Evolutionary conservation across 2,113 vertebrate species (phyloP).

Genomic region (Trematocara stigmaticum): DNA sequence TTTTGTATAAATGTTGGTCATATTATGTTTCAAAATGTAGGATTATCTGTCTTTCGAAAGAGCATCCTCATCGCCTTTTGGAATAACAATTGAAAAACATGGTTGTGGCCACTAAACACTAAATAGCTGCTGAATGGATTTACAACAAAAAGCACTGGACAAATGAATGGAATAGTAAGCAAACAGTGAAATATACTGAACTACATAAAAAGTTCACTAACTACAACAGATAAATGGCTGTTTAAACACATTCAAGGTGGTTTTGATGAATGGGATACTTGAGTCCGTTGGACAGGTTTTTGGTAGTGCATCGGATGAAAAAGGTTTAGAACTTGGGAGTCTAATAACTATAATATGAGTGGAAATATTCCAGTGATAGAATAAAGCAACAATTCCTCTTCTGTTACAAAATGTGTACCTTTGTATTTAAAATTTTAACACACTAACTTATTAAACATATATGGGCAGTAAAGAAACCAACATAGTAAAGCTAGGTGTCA

Average conservation of each 20-base stretch:
- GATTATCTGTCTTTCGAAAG: neutral
- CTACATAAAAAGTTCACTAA: neutral
- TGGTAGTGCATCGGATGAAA: neutral
- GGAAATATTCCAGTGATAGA: neutral
- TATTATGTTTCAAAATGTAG: neutral
- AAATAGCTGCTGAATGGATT: neutral
- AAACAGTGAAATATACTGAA: neutral
- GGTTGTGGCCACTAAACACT: neutral
- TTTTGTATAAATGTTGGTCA: neutral
- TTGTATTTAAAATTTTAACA: neutral
- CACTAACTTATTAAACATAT: neutral
- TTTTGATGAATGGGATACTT: neutral
- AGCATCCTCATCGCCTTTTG: neutral
- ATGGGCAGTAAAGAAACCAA: neutral
- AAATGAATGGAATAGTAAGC: neutral
- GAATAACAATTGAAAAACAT: neutral
- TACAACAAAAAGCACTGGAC: neutral
- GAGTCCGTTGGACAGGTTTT: accelerated
- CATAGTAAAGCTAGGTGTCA: neutral
- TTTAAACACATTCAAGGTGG: neutral
- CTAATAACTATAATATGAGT: neutral
- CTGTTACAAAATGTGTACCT: neutral
- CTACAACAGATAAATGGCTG: neutral
- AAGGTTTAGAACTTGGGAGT: neutral
- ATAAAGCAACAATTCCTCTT: neutral